Conservation (phyloP, 2,888 invertebrate genomes). For the Harpalus rubripes region DNA sequence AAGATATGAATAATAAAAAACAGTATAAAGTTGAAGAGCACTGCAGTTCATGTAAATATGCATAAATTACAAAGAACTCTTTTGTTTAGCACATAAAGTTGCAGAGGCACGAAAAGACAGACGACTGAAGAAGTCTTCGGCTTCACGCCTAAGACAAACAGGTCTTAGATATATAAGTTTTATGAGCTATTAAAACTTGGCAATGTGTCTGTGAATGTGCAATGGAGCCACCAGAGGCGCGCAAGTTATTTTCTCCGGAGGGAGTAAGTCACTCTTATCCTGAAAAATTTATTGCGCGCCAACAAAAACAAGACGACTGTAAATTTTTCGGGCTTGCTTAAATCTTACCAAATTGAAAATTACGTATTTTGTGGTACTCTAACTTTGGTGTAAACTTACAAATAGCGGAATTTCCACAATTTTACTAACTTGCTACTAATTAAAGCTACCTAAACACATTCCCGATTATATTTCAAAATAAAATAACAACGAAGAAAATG, state of each 20-base stretch:
- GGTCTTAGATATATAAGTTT: conserved; percentile 33
- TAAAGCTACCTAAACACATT: too few relatives aligned
- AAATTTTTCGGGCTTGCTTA: conserved; percentile 33
- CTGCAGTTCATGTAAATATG: conserved; percentile 31
- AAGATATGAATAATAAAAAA: neutral
- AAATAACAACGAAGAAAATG: too few relatives aligned
- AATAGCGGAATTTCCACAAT: conserved; percentile 9
- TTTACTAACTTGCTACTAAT: neutral
- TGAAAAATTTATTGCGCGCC: conserved; percentile 35
- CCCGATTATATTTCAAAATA: too few relatives aligned
- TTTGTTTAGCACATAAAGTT: conserved; percentile 45
- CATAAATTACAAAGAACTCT: conserved; percentile 35
- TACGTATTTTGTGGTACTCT: conserved; percentile 27
- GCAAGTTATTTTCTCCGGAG: conserved; percentile 35
- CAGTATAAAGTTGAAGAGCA: neutral
- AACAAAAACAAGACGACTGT: conserved; percentile 34
- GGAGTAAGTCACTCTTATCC: conserved; percentile 52
- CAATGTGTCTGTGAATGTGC: conserved; percentile 47
- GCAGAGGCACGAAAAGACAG: conserved; percentile 25
- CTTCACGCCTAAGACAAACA: conserved; percentile 39
- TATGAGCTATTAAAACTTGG: conserved; percentile 50
- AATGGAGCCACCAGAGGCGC: conserved; percentile 35
- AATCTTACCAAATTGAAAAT: conserved; percentile 51
- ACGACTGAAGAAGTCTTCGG: conserved; percentile 3
- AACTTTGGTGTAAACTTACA: neutral